phyloP scores from a whole-genome alignment of 2,888 invertebrate species.

The Athalia rosae region DNA sequence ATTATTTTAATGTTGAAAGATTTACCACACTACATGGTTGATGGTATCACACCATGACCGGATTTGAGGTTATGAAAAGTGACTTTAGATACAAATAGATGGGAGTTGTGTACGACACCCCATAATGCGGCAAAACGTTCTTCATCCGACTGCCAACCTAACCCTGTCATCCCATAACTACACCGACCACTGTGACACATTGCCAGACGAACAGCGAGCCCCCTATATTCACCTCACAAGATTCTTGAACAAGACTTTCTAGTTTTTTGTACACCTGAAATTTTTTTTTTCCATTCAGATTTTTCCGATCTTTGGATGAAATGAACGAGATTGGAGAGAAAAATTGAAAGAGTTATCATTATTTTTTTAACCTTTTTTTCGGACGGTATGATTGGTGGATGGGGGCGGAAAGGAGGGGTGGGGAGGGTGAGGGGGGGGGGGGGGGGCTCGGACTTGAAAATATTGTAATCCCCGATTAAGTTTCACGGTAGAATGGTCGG shows the following conservation, averaged over 20 bases:
- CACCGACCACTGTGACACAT: constrained; percentile 12
- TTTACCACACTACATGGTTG: no score
- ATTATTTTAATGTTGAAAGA: no score
- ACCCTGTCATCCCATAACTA: no score
- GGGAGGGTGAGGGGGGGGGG: no score
- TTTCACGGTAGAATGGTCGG: constrained; percentile 36
- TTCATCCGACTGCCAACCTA: constrained; percentile 31
- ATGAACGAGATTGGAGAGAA: no score
- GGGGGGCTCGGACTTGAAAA: constrained; percentile 27
- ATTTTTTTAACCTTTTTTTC: neutral
- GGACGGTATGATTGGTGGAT: neutral
- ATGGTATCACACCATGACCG: no score
- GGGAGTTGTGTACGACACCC: neutral
- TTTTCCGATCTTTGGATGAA: no score
- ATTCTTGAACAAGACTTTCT: no score
- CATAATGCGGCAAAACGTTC: constrained; percentile 40
- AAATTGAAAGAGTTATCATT: neutral
- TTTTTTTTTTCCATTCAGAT: no score
- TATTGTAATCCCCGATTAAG: constrained; percentile 44
- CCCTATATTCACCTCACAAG: no score
- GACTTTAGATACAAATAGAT: neutral
- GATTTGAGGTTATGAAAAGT: no score
- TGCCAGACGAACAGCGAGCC: neutral
- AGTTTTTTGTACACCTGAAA: no score
- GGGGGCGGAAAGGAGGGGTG: neutral